Base-by-base conservation (phyloP, 2,113 vertebrate species). In the Protobothrops flavoviridis region DNA sequence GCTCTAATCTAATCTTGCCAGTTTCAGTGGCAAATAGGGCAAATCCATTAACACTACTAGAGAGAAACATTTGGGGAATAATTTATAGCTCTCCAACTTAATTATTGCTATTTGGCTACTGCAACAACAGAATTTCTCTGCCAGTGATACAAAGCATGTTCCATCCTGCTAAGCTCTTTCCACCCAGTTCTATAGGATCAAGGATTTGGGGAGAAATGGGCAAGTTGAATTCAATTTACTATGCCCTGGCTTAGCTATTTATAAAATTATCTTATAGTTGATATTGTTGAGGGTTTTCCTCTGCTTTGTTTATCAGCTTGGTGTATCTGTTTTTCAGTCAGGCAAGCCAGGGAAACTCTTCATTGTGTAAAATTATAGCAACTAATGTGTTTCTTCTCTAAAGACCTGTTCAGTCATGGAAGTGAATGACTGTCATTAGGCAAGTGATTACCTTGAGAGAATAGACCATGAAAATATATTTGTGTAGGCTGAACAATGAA, bases 41-140 rank as follows among this genome's bases (percentile, higher is more conserved):
- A 93, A 85, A 93, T 26, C n/a, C 24, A 85, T 93, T 93, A 93
- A 43, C 88, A 89, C 61, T 29, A 50, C 26, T 90, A 85, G 39
- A 39, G 24, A 57, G 87, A 55, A 92, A 39, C 52, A 45, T 81
- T 33, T 56, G 50, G 33, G 81, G 52, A 33, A 88, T 92, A 89
- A 89, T 89, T 55, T 45, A 81, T 81, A 43, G 64, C 52, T 53
- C 29, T 81, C 64, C 55, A 26, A 55, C 12, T 43, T 57, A 81
- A 90, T 90, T 43, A 85, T 57, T 48, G 64, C 52, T 90, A 24
- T 50, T 74, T 45, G n/a, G 15, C 52, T 29, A 24, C 11, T 85
- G 6, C 20, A 1, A 85, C 24, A 48, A 88, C 55, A 89, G 87
- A 48, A 92, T 48, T 56, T 92, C 24, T 33, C 52, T 89, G 87